phyloP scores from a whole-genome alignment of 2,888 invertebrate species.

The Raillietiella orientalis region DNA sequence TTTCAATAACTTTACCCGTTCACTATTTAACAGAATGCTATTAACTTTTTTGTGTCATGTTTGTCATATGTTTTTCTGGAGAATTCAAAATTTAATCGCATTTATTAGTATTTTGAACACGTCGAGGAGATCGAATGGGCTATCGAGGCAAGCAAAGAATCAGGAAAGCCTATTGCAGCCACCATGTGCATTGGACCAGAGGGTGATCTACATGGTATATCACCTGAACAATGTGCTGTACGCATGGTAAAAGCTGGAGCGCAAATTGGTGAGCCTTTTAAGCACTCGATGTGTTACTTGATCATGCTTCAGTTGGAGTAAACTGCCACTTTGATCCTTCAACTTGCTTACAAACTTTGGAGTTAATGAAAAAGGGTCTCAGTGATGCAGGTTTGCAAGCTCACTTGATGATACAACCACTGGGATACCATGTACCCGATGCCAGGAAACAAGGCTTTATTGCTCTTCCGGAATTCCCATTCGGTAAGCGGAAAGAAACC shows the following conservation, averaged over 20 bases:
- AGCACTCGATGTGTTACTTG: background rate
- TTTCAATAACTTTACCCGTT: too few species aligned
- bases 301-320: constrained; percentile 10
- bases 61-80: too few species aligned
- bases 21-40: too few species aligned
- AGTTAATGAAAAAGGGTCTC: constrained; percentile 12
- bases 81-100: too few species aligned
- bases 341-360: constrained; percentile 10
- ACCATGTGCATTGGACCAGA: constrained; percentile 14
- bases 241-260: constrained; percentile 13
- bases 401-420: constrained; percentile 12
- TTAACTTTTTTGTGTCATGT: too few species aligned
- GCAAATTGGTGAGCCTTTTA: constrained; percentile 6
- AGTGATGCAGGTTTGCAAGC: constrained; percentile 10
- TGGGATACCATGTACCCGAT: constrained; percentile 12
- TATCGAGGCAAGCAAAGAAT: constrained; percentile 11
- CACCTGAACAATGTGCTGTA: constrained; percentile 12
- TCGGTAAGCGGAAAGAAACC: constrained; percentile 10
- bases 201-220: constrained; percentile 12
- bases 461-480: constrained; percentile 15
- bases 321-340: constrained; percentile 14
- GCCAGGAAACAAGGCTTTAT: constrained; percentile 14
- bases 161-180: constrained; percentile 12
- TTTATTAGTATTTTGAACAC: constrained; percentile 14
- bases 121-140: constrained; percentile 15